A percentile compares a stretch with the other conserved stretches of the same genome.
phyloP scores from a whole-genome alignment of 2,113 vertebrate species.

The Neotoma lepida region DNA sequence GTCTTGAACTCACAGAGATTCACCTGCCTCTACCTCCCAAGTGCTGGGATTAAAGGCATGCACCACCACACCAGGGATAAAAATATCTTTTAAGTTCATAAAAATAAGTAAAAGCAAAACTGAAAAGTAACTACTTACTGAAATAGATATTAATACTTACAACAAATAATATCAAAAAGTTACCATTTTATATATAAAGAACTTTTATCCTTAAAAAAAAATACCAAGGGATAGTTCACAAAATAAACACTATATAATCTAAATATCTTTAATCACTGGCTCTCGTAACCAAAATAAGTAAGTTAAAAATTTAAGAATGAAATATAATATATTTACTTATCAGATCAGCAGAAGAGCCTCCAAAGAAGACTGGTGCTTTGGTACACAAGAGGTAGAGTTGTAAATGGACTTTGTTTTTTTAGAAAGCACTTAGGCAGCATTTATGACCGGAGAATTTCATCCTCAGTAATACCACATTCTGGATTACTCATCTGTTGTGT shows the following conservation, averaged over 20 bases:
- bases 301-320: conserved; percentile 48
- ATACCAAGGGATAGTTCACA: conserved; percentile 15
- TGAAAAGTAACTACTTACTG: neutral
- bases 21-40: neutral
- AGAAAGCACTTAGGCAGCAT: neutral
- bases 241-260: neutral
- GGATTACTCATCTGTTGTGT: neutral
- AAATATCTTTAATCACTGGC: neutral
- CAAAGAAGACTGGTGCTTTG: neutral
- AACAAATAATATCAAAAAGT: conserved; percentile 5
- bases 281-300: conserved; percentile 1
- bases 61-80: neutral
- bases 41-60: neutral
- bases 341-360: conserved; percentile 4
- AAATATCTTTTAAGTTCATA: neutral
- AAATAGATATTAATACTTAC: conserved; percentile 37
- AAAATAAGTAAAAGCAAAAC: neutral
- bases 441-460: conserved; percentile 9
- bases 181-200: neutral
- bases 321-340: conserved; percentile 10
- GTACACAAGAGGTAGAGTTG: neutral
- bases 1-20: neutral
- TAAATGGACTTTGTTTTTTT: conserved; percentile 41
- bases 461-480: neutral
- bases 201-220: conserved; percentile 32